Evolutionary conservation across 1,140 invertebrate species (phyloP).

Genomic region (Drosophila funebris): DNA sequence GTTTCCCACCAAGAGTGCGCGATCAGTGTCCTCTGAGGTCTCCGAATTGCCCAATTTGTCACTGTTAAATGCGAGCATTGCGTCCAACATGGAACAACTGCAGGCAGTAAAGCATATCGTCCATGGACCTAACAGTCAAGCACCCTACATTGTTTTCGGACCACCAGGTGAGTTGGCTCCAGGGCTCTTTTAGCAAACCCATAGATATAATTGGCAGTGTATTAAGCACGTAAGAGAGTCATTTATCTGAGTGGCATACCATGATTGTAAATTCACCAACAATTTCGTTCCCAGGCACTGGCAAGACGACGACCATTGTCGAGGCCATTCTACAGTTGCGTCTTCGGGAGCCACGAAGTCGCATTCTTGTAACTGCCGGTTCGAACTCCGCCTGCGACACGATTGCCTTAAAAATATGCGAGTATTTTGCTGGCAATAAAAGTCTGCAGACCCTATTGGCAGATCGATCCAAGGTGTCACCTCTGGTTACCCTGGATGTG

Average conservation of each 20-base stretch:
- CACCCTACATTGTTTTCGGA: slow-evolving; percentile 73
- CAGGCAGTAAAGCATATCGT: slow-evolving; percentile 65
- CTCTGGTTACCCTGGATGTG: neutral
- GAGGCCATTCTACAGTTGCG: slow-evolving; percentile 87
- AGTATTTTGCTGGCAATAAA: slow-evolving; percentile 74
- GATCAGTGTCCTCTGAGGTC: neutral
- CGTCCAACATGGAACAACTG: slow-evolving; percentile 60
- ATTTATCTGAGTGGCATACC: too few relatives aligned
- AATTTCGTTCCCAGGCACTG: slow-evolving; percentile 85
- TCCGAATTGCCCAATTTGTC: neutral
- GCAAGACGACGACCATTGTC: slow-evolving; percentile 91
- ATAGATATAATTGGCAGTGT: neutral
- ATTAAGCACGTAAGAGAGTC: too few relatives aligned
- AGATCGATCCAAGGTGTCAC: slow-evolving; percentile 73
- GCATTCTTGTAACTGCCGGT: slow-evolving; percentile 89
- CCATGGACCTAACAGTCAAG: slow-evolving; percentile 54
- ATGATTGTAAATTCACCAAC: neutral
- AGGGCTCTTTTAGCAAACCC: too few relatives aligned
- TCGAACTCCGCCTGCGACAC: slow-evolving; percentile 92
- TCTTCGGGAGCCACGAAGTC: slow-evolving; percentile 80
- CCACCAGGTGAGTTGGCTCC: slow-evolving; percentile 58
- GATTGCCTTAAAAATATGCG: slow-evolving; percentile 85
- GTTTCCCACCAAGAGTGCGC: slow-evolving; percentile 29
- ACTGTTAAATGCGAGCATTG: slow-evolving; percentile 56
- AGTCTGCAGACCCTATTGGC: slow-evolving; percentile 54